Evolutionary conservation across 2,797 vertebrate genomes (phyloP).

Genomic region (Cyclura pinguis): DNA sequence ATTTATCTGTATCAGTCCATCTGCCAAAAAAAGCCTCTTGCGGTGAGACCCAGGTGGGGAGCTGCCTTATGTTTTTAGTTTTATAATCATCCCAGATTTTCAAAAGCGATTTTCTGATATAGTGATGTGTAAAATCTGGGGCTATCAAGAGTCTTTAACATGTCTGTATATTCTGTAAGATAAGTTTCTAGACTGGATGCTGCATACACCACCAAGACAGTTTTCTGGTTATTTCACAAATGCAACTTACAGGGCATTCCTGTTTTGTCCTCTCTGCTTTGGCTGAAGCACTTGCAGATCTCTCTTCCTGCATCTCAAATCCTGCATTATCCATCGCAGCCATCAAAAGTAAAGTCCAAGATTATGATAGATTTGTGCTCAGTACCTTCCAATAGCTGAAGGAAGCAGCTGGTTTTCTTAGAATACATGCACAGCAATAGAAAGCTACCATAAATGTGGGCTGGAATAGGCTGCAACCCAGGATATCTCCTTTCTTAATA

Average conservation of each 20-base stretch:
- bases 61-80: no score
- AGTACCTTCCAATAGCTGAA: slow-evolving; percentile 31
- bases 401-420: slow-evolving; percentile 38
- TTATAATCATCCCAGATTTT: no score
- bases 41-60: no score
- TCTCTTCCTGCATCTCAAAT: slow-evolving; percentile 67
- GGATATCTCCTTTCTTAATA: background rate
- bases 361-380: background rate
- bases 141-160: background rate
- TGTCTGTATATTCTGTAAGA: background rate
- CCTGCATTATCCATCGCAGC: slow-evolving; percentile 68
- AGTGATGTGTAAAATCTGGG: no score
- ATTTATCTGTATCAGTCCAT: no score
- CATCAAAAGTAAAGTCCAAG: background rate
- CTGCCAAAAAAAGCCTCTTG: no score
- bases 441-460: background rate
- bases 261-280: slow-evolving; percentile 21
- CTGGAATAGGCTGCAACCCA: slow-evolving; percentile 34
- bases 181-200: background rate
- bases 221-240: background rate
- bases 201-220: background rate
- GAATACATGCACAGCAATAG: background rate
- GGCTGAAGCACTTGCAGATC: background rate
- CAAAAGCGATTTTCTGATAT: no score
- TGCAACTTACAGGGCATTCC: slow-evolving; percentile 10